Conservation (phyloP, 2,888 invertebrate genomes). For the Acanthoscelides obtectus region DNA sequence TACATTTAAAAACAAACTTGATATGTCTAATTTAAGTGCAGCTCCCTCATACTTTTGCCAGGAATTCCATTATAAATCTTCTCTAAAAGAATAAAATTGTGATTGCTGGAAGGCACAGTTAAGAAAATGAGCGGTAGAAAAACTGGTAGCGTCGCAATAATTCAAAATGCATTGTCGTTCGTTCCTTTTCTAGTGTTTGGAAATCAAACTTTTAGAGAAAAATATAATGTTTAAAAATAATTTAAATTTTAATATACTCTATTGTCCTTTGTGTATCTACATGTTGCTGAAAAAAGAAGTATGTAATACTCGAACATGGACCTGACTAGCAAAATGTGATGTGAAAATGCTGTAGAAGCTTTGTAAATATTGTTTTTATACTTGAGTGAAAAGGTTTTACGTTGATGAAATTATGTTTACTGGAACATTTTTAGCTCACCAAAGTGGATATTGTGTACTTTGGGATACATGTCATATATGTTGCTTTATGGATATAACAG, state of each 20-base stretch:
- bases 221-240: too few species aligned
- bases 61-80: neutral
- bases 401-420: neutral
- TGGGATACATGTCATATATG: neutral
- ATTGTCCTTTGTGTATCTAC: too few species aligned
- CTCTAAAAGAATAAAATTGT: neutral
- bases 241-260: too few species aligned
- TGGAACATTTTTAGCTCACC: neutral
- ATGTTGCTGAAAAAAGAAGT: too few species aligned
- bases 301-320: too few species aligned
- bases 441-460: neutral
- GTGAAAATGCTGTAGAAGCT: too few species aligned
- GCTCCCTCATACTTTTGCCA: neutral
- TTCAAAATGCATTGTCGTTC: neutral
- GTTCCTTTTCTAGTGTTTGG: too few species aligned
- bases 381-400: neutral
- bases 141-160: neutral
- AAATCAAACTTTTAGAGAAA: too few species aligned
- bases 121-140: neutral
- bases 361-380: neutral
- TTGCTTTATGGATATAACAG: neutral
- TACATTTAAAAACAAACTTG: neutral
- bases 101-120: neutral
- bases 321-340: too few species aligned
- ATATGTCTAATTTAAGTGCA: neutral